Evolutionary conservation across 2,797 vertebrate species (phyloP), one percentile per base, ranked within the genome.

Genomic region (Melanotaenia pygmaea): DNA sequence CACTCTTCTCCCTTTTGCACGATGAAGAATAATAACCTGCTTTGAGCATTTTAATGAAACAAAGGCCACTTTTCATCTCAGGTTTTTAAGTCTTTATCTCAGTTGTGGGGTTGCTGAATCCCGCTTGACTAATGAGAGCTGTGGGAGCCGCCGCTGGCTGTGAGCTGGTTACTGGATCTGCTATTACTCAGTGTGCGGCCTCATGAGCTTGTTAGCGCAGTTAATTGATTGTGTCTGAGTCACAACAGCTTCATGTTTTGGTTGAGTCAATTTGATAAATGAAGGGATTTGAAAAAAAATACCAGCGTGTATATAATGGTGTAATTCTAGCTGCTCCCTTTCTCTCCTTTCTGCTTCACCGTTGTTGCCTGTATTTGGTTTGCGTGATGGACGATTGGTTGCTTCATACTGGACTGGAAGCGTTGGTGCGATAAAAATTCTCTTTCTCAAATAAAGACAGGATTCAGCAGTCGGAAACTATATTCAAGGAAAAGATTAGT

Each of bases 61-160:
- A 73, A 68, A 77, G 64, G 7, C 38, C 22, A 32, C 66, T 68
- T 85, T 70, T 81, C 74, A 86, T 66, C 72, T 74, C 18, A 3
- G 35, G 50, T 79, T 77, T 74, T 75, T 3, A 54, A 58, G 69
- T 76, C 59, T 70, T 75, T 51, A n/a, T n/a, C 57, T 63, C 13
- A 12, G 1, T 43, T 24, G 26, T 2, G 18, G 45, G n/a, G 34
- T 40, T 2, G 73, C 72, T 26, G 53, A 34, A 28, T 70, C 81
- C 64, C 57, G 20, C 74, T 66, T 66, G 80, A 80, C 76, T 86
- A 82, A 81, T 85, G 76, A 65, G 72, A 69, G 71, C 80, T 1
- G 57, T 63, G 64, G 80, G 72, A 80, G 59, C 7, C 10, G 66
- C 67, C 51, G 71, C 72, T 16, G 80, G 80, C 71, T 40, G 62